These are phyloP conservation scores for Hirundichthys speculiger DNA, from an alignment of 2,113 vertebrate genomes.

Conservation along the genomic window DNA sequence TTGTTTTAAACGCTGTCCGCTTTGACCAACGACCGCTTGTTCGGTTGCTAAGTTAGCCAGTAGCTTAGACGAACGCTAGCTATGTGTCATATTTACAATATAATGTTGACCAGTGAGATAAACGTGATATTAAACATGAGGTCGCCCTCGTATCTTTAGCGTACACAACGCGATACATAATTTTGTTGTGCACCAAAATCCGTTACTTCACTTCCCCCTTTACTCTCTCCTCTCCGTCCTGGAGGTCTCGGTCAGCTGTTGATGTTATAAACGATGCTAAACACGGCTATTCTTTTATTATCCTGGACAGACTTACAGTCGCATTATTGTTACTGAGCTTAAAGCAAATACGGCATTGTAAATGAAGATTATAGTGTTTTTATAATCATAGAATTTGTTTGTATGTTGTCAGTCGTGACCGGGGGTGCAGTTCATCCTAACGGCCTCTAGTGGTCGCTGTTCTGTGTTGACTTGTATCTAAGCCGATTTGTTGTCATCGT, in stretches of 20 bases:
- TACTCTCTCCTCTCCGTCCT: background rate
- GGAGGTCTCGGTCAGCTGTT: slow-evolving; percentile 43
- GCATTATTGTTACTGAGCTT: background rate
- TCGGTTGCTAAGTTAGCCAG: slow-evolving; percentile 46
- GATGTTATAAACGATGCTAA: slow-evolving; percentile 40
- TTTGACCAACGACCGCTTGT: slow-evolving; percentile 22
- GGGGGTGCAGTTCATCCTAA: slow-evolving; percentile 4
- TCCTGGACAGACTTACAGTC: background rate
- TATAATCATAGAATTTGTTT: background rate
- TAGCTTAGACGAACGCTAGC: slow-evolving; percentile 49
- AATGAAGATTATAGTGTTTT: background rate
- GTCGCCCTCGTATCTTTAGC: background rate
- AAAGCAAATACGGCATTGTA: fast-evolving
- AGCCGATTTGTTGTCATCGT: too few relatives aligned
- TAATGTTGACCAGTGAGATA: background rate
- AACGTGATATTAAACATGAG: background rate
- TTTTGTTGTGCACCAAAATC: background rate
- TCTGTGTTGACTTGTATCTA: slow-evolving; percentile 29
- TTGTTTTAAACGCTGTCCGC: background rate
- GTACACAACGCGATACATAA: background rate
- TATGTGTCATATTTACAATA: background rate
- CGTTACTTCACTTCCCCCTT: slow-evolving; percentile 3
- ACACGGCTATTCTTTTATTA: slow-evolving; percentile 1
- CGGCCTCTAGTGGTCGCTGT: slow-evolving; percentile 46
- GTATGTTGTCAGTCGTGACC: background rate